These are phyloP conservation scores for Odontamblyopus rebecca DNA, from an alignment of 2,797 vertebrate species.

Conservation along the genomic window DNA sequence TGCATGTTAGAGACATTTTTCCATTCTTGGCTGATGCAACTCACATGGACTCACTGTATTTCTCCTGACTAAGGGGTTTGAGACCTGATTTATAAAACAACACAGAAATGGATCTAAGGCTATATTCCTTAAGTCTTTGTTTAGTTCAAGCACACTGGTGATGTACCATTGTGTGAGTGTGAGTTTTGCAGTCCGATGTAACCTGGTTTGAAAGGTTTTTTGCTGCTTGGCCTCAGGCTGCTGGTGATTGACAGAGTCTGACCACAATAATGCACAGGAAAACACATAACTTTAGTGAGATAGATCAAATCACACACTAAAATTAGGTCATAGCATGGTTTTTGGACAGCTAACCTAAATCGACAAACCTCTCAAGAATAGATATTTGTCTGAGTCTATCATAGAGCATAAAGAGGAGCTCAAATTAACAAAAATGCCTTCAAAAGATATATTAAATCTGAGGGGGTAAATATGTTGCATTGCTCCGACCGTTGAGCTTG, in stretches of 20 bases:
- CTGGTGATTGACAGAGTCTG: constrained; percentile 20
- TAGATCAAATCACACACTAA: background rate
- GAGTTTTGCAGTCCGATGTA: background rate
- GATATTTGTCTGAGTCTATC: background rate
- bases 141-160: background rate
- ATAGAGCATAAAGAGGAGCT: background rate
- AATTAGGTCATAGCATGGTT: background rate
- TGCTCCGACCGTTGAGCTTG: background rate
- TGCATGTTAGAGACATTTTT: constrained; percentile 55
- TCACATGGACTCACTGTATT: constrained; percentile 56
- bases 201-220: constrained; percentile 7
- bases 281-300: constrained; percentile 8
- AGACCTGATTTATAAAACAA: constrained; percentile 53
- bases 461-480: background rate
- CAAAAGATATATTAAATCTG: background rate
- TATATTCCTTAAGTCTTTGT: constrained; percentile 27
- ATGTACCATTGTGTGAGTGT: background rate
- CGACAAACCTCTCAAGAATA: background rate
- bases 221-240: constrained; percentile 2
- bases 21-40: constrained; percentile 66
- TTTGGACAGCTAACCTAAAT: background rate
- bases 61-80: constrained; percentile 64
- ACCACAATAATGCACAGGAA: constrained; percentile 10
- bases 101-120: constrained; percentile 37
- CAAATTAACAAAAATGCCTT: background rate